Base-by-base conservation (phyloP, 2,888 invertebrate species). In the Synanthedon tipuliformis region DNA sequence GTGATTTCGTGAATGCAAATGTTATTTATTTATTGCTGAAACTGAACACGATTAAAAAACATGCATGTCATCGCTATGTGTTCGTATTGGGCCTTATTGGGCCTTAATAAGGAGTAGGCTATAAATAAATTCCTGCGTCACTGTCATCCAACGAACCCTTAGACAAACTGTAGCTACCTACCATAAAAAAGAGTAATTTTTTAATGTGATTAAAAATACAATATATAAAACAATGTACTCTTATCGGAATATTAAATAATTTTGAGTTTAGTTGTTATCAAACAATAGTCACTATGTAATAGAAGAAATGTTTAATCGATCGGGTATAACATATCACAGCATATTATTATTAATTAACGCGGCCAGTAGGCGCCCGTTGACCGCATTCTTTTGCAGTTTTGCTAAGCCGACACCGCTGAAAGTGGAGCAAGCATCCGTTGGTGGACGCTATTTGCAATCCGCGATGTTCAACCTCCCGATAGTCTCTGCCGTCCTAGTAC, bases 381-480 rank as follows among this genome's bases (percentile, higher is more conserved):
- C 85, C 83, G 84, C 85, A 86, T 86, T 86, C 81, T 74, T 75
- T 61, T 5, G 5, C 49, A 18, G 12, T 45, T 45, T 45, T 45
- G 45, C 65, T 59, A 61, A 67, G 70, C 63, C 70, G 71, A 57
- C 69, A 64, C 67, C 68, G 67, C 68, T 64, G 68, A 75, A 85
- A 81, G 75, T 84, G 58, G 83, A 77, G 66, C 84, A 71, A 61
- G 68, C 76, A 73, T 83, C 81, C 83, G 82, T 64, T 70, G 45
- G 45, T 45, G 8, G 45, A 13, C 15, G 15, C n/a, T 13, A 45
- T 45, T 45, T 45, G 45, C 15, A 45, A 45, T n/a, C 15, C 15
- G 68, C 71, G 66, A 73, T 66, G 61, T 59, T 58, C 68, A 66
- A 66, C 59, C 63, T 66, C 61, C 68, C 57, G 57, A 53, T 63